Evolutionary conservation across 2,888 invertebrate genomes (phyloP).

Genomic region (Latheticus oryzae): DNA sequence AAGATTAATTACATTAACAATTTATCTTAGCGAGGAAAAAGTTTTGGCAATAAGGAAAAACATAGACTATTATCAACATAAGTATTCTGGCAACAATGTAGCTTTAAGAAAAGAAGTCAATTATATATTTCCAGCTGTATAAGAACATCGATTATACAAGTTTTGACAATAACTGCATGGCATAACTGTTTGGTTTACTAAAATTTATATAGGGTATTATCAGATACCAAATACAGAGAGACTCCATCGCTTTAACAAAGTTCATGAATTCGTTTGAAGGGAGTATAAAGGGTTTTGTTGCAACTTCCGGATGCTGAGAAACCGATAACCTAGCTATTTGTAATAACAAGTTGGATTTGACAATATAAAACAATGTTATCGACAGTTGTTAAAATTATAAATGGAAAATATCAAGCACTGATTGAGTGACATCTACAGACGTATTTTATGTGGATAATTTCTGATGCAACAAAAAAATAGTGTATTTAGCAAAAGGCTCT

Average conservation of each 20-base stretch:
- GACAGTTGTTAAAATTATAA: too few relatives aligned
- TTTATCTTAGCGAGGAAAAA: conserved; percentile 7
- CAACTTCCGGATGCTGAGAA: conserved; percentile 9
- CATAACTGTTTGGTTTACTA: conserved; percentile 15
- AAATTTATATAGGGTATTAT: conserved; percentile 27
- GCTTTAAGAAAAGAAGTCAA: conserved; percentile 1
- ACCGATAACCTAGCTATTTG: conserved; percentile 25
- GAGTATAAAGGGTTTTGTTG: conserved; percentile 19
- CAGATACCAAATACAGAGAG: too few relatives aligned
- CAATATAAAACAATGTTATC: too few relatives aligned
- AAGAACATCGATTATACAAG: conserved; percentile 8
- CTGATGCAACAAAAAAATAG: too few relatives aligned
- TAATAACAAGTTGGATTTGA: too few relatives aligned
- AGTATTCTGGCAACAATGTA: conserved; percentile 3
- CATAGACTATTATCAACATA: conserved; percentile 7
- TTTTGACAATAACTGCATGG: conserved; percentile 15
- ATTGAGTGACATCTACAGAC: too few relatives aligned
- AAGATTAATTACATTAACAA: conserved; percentile 13
- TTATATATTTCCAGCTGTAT: conserved; percentile 10
- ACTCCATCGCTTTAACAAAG: conserved; percentile 14
- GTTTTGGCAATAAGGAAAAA: conserved; percentile 11
- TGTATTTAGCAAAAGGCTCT: conserved; percentile 1
- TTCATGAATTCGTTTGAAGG: conserved; percentile 25
- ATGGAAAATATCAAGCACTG: too few relatives aligned
- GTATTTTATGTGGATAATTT: too few relatives aligned